Conservation (phyloP, 2,888 invertebrate genomes). For the Pocota personata region DNA sequence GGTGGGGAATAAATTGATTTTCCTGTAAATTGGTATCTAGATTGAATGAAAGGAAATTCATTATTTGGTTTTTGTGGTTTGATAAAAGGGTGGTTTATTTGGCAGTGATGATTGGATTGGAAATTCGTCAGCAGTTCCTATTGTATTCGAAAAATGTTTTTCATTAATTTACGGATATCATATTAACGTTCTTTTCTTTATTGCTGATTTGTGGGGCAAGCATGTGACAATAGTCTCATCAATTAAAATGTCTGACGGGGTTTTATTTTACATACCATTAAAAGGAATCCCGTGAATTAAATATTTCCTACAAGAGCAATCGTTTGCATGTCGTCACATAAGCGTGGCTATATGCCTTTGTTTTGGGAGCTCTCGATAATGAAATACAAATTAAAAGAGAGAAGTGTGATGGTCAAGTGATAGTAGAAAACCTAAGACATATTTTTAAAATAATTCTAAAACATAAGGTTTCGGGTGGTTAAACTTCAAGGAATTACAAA, state of each 20-base stretch:
- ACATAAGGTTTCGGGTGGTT: neutral
- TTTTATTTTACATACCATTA: neutral
- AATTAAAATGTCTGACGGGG: neutral
- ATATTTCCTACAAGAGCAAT: too few species aligned
- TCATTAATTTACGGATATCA: conserved; percentile 31
- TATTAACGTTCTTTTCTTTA: neutral
- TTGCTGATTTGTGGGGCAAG: neutral
- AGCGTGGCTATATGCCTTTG: too few species aligned
- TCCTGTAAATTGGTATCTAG: neutral
- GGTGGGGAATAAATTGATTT: conserved; percentile 8
- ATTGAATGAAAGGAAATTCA: conserved; percentile 3
- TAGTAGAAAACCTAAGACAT: too few species aligned
- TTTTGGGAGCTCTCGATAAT: too few species aligned
- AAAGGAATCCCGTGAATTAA: too few species aligned
- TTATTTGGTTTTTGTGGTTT: neutral
- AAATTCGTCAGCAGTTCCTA: conserved; percentile 11
- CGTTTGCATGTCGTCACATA: too few species aligned
- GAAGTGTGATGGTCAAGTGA: too few species aligned
- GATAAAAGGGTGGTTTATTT: too few species aligned
- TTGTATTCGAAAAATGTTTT: neutral
- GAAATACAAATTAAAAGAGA: too few species aligned
- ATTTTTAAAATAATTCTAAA: too few species aligned
- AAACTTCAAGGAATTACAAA: neutral
- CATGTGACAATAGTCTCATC: neutral
- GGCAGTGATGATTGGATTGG: neutral